These are phyloP conservation scores for Mythimna impura DNA, from an alignment of 2,888 invertebrate species.

Conservation along the genomic window DNA sequence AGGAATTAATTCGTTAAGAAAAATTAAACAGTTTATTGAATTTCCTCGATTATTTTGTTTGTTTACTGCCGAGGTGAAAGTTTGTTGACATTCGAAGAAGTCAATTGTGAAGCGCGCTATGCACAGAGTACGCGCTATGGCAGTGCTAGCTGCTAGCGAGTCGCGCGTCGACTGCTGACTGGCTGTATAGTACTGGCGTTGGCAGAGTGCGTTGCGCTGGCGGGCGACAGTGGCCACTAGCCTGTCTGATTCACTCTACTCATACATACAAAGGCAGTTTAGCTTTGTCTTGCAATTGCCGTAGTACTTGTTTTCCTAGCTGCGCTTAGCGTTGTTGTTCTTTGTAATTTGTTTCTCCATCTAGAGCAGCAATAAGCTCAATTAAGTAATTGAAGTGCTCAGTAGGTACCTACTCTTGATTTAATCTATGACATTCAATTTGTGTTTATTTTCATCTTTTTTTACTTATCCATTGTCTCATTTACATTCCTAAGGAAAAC, in stretches of 20 bases:
- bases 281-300: constrained; percentile 58
- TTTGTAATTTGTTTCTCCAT: constrained; percentile 54
- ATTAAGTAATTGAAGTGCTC: constrained; percentile 29
- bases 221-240: constrained; percentile 45
- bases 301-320: constrained; percentile 30
- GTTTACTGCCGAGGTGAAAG: constrained; percentile 61
- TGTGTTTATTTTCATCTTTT: neutral
- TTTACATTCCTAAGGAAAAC: neutral
- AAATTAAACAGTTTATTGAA: constrained; percentile 19
- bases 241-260: constrained; percentile 60
- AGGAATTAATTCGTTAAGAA: neutral
- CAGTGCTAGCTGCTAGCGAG: constrained; percentile 42
- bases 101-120: constrained; percentile 20
- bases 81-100: constrained; percentile 57
- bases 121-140: constrained; percentile 11
- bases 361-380: constrained; percentile 63
- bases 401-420: neutral
- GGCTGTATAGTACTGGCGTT: constrained; percentile 5
- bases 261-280: constrained; percentile 51
- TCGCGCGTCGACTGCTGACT: constrained; percentile 55
- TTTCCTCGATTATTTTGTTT: constrained; percentile 43
- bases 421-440: neutral
- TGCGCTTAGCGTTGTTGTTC: constrained; percentile 32
- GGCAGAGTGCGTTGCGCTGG: constrained; percentile 1
- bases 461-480: neutral